phyloP scores from a whole-genome alignment of 2,113 vertebrate species.

The Pseudolaguvia tuberculata region DNA sequence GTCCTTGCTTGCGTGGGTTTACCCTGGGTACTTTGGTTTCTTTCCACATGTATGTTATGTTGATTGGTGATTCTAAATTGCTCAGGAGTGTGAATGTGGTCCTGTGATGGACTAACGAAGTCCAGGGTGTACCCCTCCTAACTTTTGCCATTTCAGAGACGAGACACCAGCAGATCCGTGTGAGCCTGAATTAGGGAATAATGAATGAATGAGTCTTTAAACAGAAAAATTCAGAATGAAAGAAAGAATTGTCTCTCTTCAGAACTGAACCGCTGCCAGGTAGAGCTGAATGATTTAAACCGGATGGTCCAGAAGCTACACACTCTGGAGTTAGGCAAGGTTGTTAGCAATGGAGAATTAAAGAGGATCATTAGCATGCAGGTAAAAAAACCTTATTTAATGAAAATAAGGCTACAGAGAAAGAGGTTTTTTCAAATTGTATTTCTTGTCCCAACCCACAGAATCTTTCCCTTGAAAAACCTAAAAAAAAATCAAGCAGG shows the following conservation, averaged over 20 bases:
- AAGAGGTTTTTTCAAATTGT: neutral
- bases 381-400: constrained; percentile 17
- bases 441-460: constrained; percentile 32
- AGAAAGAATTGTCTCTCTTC: neutral
- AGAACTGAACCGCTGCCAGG: constrained; percentile 75
- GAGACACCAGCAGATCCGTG: too few species aligned
- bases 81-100: too few species aligned
- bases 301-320: constrained; percentile 72
- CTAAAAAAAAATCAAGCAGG: constrained; percentile 71
- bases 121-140: too few species aligned
- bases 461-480: constrained; percentile 64
- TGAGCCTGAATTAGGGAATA: too few species aligned
- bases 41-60: too few species aligned
- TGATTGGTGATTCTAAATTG: too few species aligned
- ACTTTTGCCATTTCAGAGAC: too few species aligned
- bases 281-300: constrained; percentile 71
- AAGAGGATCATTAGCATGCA: constrained; percentile 52
- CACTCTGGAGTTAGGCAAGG: constrained; percentile 65
- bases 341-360: constrained; percentile 60
- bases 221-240: neutral
- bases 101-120: too few species aligned
- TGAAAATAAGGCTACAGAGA: neutral
- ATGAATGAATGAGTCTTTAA: neutral
- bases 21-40: too few species aligned
- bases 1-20: too few species aligned